Evolutionary conservation across 2,888 invertebrate species (phyloP), one percentile per base, ranked within the genome.

Genomic region (Pteria penguin): DNA sequence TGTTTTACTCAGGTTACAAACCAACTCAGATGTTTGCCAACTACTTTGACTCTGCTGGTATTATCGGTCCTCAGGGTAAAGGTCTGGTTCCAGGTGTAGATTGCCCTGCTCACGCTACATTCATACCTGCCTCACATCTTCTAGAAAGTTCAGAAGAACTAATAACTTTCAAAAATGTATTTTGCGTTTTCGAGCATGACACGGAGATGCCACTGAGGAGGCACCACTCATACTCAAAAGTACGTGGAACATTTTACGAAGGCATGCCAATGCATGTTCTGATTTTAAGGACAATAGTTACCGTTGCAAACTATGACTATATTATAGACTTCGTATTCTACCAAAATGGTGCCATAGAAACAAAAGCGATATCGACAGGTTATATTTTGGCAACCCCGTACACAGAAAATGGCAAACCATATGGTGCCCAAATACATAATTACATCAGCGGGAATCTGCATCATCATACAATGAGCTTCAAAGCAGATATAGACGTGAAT

Each of bases 181-280:
- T 85, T 31, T 90, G 90, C 77, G 67, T 90, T 8, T 90, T 90
- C 58, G 90, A 90, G 71, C 83, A 83, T 36, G 85, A 87, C 73
- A 84, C 83, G 5, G 88, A 84, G 4, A 79, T 81, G 22, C 89
- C 90, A 1, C 79, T 90, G 4, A 78, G 88, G 18, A 81, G 88
- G 14, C 88, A 89, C 70, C 82, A 84, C 65, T 74, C 81, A 1
- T 81, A 80, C 67, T 52, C 69, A 4, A 33, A 24, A 45, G 68
- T 52, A 3, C 54, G 60, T 18, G 80, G 81, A 0, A 52, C 61
- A 1, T 84, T 85, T 65, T 89, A 88, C 75, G 86, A 83, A 31
- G 89, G 89, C 2, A 82, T 88, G 85, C 65, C 76, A 27, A 85
- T 86, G 68, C 75, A 78, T 8, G 87, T 85, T 14, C 74, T 90